Conservation (phyloP, 92 coral and sea anemone genomes). For the Blastomussa wellsi region DNA sequence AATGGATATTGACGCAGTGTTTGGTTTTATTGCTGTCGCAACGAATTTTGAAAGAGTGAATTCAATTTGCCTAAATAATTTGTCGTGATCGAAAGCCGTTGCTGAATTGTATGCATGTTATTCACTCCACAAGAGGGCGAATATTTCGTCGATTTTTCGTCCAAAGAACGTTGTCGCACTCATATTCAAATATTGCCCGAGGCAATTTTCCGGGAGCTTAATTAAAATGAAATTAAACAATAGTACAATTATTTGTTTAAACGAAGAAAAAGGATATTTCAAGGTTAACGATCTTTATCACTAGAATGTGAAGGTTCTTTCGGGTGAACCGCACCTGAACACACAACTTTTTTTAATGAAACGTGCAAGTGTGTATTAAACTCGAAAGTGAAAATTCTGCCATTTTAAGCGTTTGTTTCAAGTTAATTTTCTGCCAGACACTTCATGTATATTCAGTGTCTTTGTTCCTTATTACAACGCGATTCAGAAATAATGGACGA, state of each 20-base stretch:
- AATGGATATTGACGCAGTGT: neutral
- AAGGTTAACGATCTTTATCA: slow-evolving; percentile 19
- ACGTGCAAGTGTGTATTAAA: no score
- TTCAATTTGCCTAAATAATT: neutral
- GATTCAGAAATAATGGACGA: neutral
- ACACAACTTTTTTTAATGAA: neutral
- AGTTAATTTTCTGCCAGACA: neutral
- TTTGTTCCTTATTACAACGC: slow-evolving; percentile 17
- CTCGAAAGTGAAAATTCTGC: neutral
- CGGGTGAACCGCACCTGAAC: slow-evolving; percentile 3
- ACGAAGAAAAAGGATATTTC: slow-evolving; percentile 6
- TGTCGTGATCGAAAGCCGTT: neutral
- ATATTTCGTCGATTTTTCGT: neutral
- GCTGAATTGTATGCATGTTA: neutral
- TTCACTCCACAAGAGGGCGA: neutral
- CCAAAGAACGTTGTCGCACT: slow-evolving; percentile 2
- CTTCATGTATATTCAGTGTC: slow-evolving; percentile 22
- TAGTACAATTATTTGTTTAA: slow-evolving; percentile 30
- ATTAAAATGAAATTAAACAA: slow-evolving; percentile 40
- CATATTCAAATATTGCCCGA: slow-evolving; percentile 28
- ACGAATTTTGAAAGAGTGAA: neutral
- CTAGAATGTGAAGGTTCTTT: neutral
- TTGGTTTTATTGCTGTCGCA: neutral
- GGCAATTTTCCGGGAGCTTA: slow-evolving; percentile 26
- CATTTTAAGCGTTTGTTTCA: neutral